Conservation (phyloP, 2,113 vertebrate genomes). For the Peromyscus maniculatus region DNA sequence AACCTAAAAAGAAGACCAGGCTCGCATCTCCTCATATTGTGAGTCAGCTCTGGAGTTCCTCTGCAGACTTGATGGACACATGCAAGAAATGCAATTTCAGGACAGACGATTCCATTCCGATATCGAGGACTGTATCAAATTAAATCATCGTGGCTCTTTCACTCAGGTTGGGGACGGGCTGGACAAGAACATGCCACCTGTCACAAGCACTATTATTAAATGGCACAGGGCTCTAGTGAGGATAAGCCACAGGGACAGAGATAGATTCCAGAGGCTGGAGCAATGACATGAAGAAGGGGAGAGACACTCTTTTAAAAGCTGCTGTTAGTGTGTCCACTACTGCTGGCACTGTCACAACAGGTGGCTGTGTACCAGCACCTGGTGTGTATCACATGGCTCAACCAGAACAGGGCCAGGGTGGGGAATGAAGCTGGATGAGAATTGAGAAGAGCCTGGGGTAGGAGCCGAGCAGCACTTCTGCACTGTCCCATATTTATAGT, state of each 20-base stretch:
- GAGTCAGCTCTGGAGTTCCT: constrained; percentile 51
- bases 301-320: background rate
- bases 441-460: background rate
- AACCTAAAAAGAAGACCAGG: constrained; percentile 61
- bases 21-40: background rate
- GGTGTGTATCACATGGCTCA: too few species aligned
- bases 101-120: background rate
- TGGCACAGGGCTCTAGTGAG: background rate
- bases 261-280: background rate
- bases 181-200: background rate
- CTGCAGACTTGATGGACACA: constrained; percentile 2
- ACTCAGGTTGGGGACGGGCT: background rate
- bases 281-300: background rate
- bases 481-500: accelerated
- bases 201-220: constrained; percentile 7
- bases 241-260: background rate
- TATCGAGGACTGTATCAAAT: background rate
- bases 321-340: too few species aligned
- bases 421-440: background rate
- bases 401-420: background rate
- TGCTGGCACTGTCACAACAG: background rate
- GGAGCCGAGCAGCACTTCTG: background rate
- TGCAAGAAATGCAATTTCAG: background rate
- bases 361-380: background rate
- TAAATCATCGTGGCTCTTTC: constrained; percentile 5